Evolutionary conservation across 1,140 invertebrate species (phyloP), one percentile per base, ranked within the genome.

Genomic region (Potamilus streckersoni): DNA sequence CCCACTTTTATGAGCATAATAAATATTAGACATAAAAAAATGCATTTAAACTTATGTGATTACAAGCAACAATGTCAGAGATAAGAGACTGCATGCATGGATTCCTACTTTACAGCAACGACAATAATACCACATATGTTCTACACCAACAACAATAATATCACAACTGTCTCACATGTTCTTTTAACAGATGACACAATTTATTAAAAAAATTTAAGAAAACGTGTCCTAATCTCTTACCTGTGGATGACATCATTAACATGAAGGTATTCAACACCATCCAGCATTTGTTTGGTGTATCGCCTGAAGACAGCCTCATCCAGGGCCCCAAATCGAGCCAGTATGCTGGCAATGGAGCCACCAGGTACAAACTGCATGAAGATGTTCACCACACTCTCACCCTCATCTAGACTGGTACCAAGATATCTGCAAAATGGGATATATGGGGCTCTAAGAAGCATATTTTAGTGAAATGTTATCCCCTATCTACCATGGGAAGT

Each of bases 211-310:
- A 55, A 19, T 55, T 14, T 55, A n/a, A 58, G 58, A 65, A n/a
- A 57, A 38, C 19, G 31, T 31, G 17, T 17, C n/a, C 64, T 20
- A 4, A 49, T 17, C 55, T 75, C 69, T 74, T 74, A 88, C 88
- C 87, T 87, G 90, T 99, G 98, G 85, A 99, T 99, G 64, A 99
- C 97, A 75, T 97, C 91, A 84, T 89, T 90, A n/a, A 74, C 69
- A 90, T 99, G 98, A 23, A 99, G 92, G 91, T 98, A 99, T 60
- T 96, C 94, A 66, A 99, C 90, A 23, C 98, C 98, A 91, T 98
- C 96, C 8, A 99, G 92, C 84, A 96, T 88, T 81, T 89, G 88
- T 74, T 80, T 82, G 15, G 87, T 89, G 79, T 88, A 89, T 23
- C 80, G 81, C n/a, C 84, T 79, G 76, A 88, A 89, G 60, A 89